A percentile compares a stretch with the other conserved stretches of the same genome.
phyloP scores from a whole-genome alignment of 2,113 vertebrate genomes.

The Tricholaema leucomelas region DNA sequence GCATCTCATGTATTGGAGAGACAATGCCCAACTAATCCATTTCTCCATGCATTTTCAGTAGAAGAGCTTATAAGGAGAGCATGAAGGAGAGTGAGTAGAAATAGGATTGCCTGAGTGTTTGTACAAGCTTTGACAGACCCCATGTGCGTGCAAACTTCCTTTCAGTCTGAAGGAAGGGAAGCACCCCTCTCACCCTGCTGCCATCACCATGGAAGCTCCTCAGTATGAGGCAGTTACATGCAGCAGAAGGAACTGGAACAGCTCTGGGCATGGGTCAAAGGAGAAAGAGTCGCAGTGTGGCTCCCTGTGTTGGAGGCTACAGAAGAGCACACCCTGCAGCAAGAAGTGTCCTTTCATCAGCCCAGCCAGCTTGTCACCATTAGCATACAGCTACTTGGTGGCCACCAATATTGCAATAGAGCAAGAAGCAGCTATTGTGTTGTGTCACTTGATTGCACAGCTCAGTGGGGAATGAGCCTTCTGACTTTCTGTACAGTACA shows the following conservation, averaged over 20 bases:
- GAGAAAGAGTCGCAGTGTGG: neutral
- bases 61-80: neutral
- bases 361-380: neutral
- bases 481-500: neutral
- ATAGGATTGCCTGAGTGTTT: neutral
- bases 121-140: neutral
- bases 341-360: neutral
- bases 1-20: neutral
- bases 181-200: neutral
- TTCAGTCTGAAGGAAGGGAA: neutral
- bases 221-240: neutral
- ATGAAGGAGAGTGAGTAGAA: neutral
- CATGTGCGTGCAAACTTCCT: accelerated
- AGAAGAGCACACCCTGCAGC: neutral
- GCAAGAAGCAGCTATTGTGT: neutral
- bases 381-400: neutral
- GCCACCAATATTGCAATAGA: neutral
- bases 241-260: neutral
- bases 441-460: neutral
- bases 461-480: neutral
- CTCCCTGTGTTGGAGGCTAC: neutral
- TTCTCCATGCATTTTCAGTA: neutral
- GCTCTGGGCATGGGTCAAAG: neutral
- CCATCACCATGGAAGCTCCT: neutral
- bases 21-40: neutral